Percentiles rank a stretch among this genome's conserved stretches.
Conservation (phyloP, 1,140 invertebrate genomes). For the Aleiodes sp. region DNA sequence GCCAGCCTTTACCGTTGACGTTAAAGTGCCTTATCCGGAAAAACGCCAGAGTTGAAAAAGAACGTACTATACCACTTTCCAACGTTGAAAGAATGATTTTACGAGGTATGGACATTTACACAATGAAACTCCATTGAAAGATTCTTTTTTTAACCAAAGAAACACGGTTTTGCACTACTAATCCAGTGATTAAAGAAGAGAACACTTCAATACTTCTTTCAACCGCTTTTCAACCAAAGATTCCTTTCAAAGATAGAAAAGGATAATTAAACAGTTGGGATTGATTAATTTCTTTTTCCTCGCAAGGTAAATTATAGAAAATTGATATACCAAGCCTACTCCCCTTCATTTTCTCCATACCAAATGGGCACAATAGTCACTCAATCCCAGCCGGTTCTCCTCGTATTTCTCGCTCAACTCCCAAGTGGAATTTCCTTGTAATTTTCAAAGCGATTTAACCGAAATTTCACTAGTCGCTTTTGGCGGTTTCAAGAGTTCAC, state of each 20-base stretch:
- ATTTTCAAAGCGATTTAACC: conserved; percentile 45
- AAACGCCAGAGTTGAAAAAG: not conserved
- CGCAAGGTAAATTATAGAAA: not conserved
- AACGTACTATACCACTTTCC: not conserved
- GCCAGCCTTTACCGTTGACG: conserved; percentile 1
- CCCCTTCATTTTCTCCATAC: not conserved
- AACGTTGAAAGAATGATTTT: conserved; percentile 14
- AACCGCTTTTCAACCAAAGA: not conserved
- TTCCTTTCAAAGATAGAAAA: not conserved
- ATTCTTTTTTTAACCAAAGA: not conserved
- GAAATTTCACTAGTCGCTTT: conserved; percentile 34
- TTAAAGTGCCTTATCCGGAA: conserved; percentile 16
- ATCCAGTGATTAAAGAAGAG: conserved; percentile 2
- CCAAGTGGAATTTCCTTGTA: conserved; percentile 42
- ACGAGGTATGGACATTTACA: conserved; percentile 5
- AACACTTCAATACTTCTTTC: not conserved
- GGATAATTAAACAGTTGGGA: not conserved
- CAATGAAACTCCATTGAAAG: conserved; percentile 15
- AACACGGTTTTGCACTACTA: conserved; percentile 12
- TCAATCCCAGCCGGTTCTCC: conserved; percentile 21
- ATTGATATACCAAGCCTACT: not conserved
- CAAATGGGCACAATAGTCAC: conserved; percentile 11
- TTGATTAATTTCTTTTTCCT: not conserved
- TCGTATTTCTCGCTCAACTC: conserved; percentile 28
- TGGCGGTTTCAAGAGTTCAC: not conserved